Base-by-base conservation (phyloP, 2,797 vertebrate genomes). In the Anguilla pacifica region DNA sequence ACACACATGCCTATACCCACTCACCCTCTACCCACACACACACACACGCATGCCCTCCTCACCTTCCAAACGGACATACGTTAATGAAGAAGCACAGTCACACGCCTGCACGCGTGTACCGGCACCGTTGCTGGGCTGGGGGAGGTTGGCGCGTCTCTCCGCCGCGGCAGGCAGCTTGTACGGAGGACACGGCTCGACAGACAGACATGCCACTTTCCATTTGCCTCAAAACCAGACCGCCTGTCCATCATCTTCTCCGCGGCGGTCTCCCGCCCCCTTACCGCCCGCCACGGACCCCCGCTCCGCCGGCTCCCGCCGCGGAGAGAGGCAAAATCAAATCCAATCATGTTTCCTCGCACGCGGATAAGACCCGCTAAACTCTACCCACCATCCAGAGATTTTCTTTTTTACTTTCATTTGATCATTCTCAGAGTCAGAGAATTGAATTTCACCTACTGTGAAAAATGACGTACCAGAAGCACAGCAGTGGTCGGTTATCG, bases 121-220 rank as follows among this genome's bases (percentile, higher is more conserved):
- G 11, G 43, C 11, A 15, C 15, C 22, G 3, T 39, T 57, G 35
- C 39, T 7, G 13, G 81, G 15, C 67, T 51, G 0, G 35, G 17
- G 15, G 51, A 72, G 19, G 11, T 61, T 59, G 35, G 9, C 9
- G 31, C 39, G 64, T 51, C 67, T 11, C 67, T 11, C 67, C n/a
- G 10, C 25, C 53, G 43, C 31, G 87, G 64, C 85, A n/a, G 53
- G 64, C 22, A 88, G 90, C 84, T 86, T 92, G 94, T 94, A 88
- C 93, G 90, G 90, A 89, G 94, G 89, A 92, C 92, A 90, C 86
- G 89, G 93, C 93, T 93, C 94, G 95, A 95, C 95, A 96, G 96
- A 95, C 94, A 94, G 92, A 94, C 90, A 89, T 94, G 95, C 95
- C 95, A 95, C 94, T 95, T 95, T 94, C 88, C 90, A 95, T 96